phyloP scores from a whole-genome alignment of 2,888 invertebrate species.

The Catocala nupta region DNA sequence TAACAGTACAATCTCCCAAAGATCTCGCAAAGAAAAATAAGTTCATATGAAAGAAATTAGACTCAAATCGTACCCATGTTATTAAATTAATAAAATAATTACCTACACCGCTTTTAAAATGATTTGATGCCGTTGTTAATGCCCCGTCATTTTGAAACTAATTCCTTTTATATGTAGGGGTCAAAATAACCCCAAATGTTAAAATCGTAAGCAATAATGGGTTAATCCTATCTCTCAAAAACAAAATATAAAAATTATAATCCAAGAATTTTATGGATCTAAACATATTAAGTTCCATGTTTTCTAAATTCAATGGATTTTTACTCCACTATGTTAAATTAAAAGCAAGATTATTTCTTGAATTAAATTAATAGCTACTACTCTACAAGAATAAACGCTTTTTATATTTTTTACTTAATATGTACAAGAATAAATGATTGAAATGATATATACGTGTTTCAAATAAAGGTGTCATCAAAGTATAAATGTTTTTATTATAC shows the following conservation, averaged over 20 bases:
- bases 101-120: conserved; percentile 28
- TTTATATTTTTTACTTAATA: conserved; percentile 71
- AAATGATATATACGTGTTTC: conserved; percentile 11
- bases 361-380: conserved; percentile 71
- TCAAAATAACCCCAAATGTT: conserved; percentile 21
- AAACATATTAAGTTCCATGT: conserved; percentile 79
- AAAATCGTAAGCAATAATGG: conserved; percentile 9
- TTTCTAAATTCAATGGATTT: conserved; percentile 71
- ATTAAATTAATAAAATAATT: conserved; percentile 18
- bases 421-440: conserved; percentile 65
- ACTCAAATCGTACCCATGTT: conserved; percentile 5
- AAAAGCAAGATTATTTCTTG: conserved; percentile 54
- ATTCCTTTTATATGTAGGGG: conserved; percentile 25
- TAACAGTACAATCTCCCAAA: too few relatives aligned
- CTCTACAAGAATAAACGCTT: conserved; percentile 56
- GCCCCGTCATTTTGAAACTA: conserved; percentile 11
- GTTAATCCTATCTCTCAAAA: conserved; percentile 30
- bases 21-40: not conserved
- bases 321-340: conserved; percentile 55
- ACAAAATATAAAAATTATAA: conserved; percentile 28
- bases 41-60: conserved; percentile 35
- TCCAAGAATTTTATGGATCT: conserved; percentile 61
- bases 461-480: conserved; percentile 8
- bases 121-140: conserved; percentile 12
- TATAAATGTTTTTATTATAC: conserved; percentile 5